Evolutionary conservation across 2,113 vertebrate species (phyloP), one percentile per base, ranked within the genome.

Genomic region (Chaetorhynchus papuensis): DNA sequence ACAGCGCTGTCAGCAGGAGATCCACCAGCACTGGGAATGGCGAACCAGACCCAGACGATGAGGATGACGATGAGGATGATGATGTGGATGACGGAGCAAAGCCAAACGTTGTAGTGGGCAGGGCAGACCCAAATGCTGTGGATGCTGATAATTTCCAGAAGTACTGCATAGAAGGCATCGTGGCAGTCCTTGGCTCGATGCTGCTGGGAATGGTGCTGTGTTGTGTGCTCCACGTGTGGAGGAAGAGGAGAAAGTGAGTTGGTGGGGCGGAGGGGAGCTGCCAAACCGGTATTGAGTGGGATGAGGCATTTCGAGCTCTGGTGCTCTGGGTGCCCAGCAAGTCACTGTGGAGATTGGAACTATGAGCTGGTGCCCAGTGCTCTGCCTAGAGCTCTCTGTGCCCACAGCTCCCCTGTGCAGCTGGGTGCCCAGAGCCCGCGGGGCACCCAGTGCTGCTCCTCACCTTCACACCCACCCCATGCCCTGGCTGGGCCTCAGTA

Each of bases 341-440:
- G 26, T 31, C 44, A 13, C 35, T 35, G n/a, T 21, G 44, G 70
- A 60, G 24, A 15, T 8, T 13, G 30, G 24, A 18, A 53, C 70
- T 31, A 20, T 18, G 45, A 39, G 45, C 49, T 27, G 53, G 65
- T 0, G 1, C 31, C 20, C 27, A 0, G 0, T 30, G 41, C 30
- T 47, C 23, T 54, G 41, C 23, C 13, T 33, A 7, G 27, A 30
- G 52, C 14, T 66, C 45, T 44, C 27, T 24, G 31, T 57, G 68
- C 33, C 59, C 60, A 4, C 33, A 50, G 33, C 47, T 65, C 27
- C 37, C 49, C 39, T 18, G 17, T 56, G 56, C 80, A 71, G 45
- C 14, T 0, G 1, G 30, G 39, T 35, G 22, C 49, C 69, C 59
- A n/a, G 18, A 45, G n/a, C 39, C 47, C 3, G 0, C 0, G 0